Evolutionary conservation across 2,888 invertebrate species (phyloP).

Genomic region (Argyresthia goedartella): DNA sequence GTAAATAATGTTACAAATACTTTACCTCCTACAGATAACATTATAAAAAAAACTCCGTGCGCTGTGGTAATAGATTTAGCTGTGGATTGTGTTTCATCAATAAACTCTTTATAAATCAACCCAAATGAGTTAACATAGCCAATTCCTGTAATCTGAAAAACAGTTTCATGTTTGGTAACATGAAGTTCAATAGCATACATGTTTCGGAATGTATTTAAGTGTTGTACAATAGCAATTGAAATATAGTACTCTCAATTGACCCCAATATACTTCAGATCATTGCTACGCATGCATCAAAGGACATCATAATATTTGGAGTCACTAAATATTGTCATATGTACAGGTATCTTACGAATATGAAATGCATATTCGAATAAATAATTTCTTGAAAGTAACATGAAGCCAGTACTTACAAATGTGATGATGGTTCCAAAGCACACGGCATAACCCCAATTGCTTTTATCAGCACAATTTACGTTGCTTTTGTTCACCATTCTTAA

Average conservation of each 20-base stretch:
- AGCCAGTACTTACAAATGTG: conserved; percentile 70
- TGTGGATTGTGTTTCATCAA: conserved; percentile 44
- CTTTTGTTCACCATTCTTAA: neutral
- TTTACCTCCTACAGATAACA: conserved; percentile 57
- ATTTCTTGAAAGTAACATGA: too few relatives aligned
- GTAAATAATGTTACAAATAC: too few relatives aligned
- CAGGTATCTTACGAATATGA: too few relatives aligned
- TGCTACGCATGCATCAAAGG: too few relatives aligned
- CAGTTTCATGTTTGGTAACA: neutral
- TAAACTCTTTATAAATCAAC: conserved; percentile 60
- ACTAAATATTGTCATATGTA: too few relatives aligned
- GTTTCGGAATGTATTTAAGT: too few relatives aligned
- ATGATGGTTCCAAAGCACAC: conserved; percentile 74
- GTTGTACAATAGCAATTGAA: too few relatives aligned
- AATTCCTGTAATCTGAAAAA: conserved; percentile 68
- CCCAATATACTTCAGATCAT: too few relatives aligned
- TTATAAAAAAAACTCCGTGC: conserved; percentile 53
- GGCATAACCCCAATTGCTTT: conserved; percentile 73
- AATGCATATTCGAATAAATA: too few relatives aligned
- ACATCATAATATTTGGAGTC: too few relatives aligned
- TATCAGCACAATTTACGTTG: conserved; percentile 11
- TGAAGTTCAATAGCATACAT: too few relatives aligned
- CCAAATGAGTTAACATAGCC: conserved; percentile 75
- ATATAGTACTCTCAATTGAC: too few relatives aligned
- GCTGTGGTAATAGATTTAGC: conserved; percentile 53